Base-by-base conservation (phyloP, 2,113 vertebrate species). In the Typhlomys cinereus region DNA sequence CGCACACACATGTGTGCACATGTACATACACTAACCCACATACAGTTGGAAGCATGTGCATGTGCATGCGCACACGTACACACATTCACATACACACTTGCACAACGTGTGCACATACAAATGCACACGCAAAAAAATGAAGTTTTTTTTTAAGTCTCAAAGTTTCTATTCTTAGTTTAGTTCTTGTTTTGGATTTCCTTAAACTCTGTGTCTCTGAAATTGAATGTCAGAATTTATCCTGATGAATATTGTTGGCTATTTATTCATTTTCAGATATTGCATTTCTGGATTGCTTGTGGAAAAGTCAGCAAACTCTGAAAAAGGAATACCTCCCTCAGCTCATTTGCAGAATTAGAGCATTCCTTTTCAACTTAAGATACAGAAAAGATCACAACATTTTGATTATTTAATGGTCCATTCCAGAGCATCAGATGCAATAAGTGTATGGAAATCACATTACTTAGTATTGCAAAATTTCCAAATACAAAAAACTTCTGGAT, bases 221-320 rank as follows among this genome's bases (percentile, higher is more conserved):
- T 73, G 27, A 85, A 59, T 18, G 54, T 27, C n/a, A n/a, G n/a
- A 46, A 85, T 94, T 95, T 64, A 85, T 64, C 90, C 69, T 73
- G 92, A 69, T 62, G 29, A 81, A 13, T 70, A 7, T 39, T 93
- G 2, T 88, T 94, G 62, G 29, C 62, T 44, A 70, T 89, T 86
- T 29, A 69, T 94, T 91, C 20, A 74, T 85, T 91, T 94, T 14
- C 73, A 59, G 52, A 36, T 52, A 91, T 25, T 4, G 44, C 34
- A 79, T 59, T 79, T 94, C 34, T 62, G 6, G 88, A 23, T 15
- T 81, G 27, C 62, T 25, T 59, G 10, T 46, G 59, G 54, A 62
- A 82, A 78, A 90, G 54, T 70, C 57, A 62, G 61, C 6, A 57
- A 76, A 85, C 8, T 76, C 3, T 69, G 29, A 70, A 20, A 50